Percentiles rank a stretch among this genome's conserved stretches.
phyloP scores from a whole-genome alignment of 2,888 invertebrate species.

The Patella caerulea region DNA sequence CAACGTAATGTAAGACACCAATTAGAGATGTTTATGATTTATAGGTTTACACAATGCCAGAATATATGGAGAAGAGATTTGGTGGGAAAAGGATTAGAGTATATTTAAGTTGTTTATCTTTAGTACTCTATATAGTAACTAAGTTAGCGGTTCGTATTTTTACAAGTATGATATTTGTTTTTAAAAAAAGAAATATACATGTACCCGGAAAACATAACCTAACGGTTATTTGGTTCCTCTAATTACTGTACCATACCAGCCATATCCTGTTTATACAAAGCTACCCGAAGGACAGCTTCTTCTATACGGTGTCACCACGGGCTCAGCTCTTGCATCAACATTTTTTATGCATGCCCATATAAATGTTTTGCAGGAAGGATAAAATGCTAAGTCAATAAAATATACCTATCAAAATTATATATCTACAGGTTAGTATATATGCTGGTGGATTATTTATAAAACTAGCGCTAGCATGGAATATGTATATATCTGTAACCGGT shows the following conservation, averaged over 20 bases:
- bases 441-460: conserved; percentile 74
- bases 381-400: too few species aligned
- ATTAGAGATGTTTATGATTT: conserved; percentile 8
- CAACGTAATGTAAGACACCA: too few species aligned
- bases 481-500: conserved; percentile 66
- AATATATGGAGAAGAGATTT: conserved; percentile 64
- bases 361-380: too few species aligned
- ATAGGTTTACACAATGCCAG: conserved; percentile 67
- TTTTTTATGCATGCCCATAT: too few species aligned
- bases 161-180: not conserved
- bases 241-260: too few species aligned
- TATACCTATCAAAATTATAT: not conserved
- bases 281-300: too few species aligned
- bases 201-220: too few species aligned
- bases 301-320: too few species aligned
- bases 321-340: too few species aligned
- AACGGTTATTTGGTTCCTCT: too few species aligned
- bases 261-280: too few species aligned
- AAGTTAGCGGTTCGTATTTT: conserved; percentile 51
- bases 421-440: conserved; percentile 72
- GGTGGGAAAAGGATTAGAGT: conserved; percentile 60
- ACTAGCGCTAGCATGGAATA: conserved; percentile 72
- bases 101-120: conserved; percentile 59
- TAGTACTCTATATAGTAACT: conserved; percentile 56
- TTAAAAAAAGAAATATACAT: too few species aligned